Evolutionary conservation across 2,888 invertebrate genomes (phyloP).

Genomic region (Tetramorium bicarinatum): DNA sequence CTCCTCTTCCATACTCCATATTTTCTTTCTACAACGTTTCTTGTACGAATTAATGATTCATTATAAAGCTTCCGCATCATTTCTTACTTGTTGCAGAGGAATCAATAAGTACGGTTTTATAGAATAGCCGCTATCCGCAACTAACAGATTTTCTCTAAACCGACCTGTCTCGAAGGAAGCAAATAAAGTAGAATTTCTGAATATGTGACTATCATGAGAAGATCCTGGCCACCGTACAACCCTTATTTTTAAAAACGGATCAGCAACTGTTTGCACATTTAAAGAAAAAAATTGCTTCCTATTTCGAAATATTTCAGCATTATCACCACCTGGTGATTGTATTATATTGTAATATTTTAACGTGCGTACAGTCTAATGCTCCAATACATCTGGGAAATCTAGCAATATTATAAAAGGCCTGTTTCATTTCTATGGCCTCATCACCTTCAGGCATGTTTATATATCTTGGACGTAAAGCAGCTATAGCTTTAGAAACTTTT

Average conservation of each 20-base stretch:
- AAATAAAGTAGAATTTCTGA: slow-evolving; percentile 3
- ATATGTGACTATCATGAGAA: background rate
- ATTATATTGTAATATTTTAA: no score
- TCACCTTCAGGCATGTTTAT: slow-evolving; percentile 6
- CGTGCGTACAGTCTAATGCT: background rate
- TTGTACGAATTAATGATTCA: slow-evolving; percentile 2
- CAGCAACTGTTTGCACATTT: background rate
- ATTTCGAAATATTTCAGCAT: slow-evolving; percentile 1
- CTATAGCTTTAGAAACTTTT: background rate
- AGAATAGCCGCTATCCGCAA: background rate
- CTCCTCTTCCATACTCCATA: slow-evolving; percentile 29
- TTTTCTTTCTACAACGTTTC: slow-evolving; percentile 3
- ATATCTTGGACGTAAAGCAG: background rate
- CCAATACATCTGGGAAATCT: background rate
- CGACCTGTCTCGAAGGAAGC: background rate
- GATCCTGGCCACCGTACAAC: background rate
- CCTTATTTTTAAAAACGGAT: background rate
- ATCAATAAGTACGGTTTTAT: background rate
- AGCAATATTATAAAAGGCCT: background rate
- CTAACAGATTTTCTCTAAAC: background rate
- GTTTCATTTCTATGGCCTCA: background rate
- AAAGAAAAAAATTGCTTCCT: slow-evolving; percentile 8
- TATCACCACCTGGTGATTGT: background rate
- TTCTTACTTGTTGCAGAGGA: background rate
- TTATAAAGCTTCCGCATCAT: background rate